Percentiles rank a stretch among this genome's conserved stretches.
Evolutionary conservation across 37 sponge, comb jelly and placozoan species (phyloP).

Genomic region (Corticium candelabrum): DNA sequence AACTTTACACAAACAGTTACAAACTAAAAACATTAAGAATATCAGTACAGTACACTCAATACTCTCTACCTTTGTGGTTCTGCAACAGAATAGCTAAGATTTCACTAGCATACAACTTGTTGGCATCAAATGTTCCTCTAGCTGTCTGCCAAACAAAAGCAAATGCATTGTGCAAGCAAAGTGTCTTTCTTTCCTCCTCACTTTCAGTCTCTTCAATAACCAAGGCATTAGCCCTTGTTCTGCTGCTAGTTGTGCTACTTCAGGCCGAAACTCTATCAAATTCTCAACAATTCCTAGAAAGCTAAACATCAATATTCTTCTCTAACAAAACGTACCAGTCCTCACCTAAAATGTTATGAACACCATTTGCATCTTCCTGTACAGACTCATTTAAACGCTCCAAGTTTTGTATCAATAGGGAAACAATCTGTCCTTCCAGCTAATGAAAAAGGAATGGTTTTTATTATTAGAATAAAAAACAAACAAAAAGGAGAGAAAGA

Average conservation of each 20-base stretch:
- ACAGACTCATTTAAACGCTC: conserved; percentile 84
- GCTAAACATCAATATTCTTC: too few relatives aligned
- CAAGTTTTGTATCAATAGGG: conserved; percentile 70
- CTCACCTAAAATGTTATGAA: conserved; percentile 81
- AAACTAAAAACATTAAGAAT: too few relatives aligned
- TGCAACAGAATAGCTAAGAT: conserved; percentile 90
- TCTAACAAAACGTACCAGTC: too few relatives aligned
- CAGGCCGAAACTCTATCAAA: conserved; percentile 68
- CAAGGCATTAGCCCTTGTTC: conserved; percentile 83
- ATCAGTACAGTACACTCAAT: not conserved
- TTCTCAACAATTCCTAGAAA: conserved; percentile 72
- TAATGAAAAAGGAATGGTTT: conserved; percentile 3
- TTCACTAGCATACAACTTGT: conserved; percentile 90
- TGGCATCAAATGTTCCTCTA: conserved; percentile 67
- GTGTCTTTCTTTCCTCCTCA: not conserved
- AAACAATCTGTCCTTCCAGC: conserved; percentile 60
- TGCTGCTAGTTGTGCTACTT: conserved; percentile 46
- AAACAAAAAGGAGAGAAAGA: not conserved
- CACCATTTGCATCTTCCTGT: conserved; percentile 79
- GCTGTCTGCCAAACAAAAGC: not conserved
- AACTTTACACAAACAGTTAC: too few relatives aligned
- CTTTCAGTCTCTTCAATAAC: conserved; percentile 72
- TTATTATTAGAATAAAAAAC: not conserved
- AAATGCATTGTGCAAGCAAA: not conserved
- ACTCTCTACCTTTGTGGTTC: conserved; percentile 28